Conservation (phyloP, 37 sponge, comb jelly and placozoan species). For the Ianthella basta region DNA sequence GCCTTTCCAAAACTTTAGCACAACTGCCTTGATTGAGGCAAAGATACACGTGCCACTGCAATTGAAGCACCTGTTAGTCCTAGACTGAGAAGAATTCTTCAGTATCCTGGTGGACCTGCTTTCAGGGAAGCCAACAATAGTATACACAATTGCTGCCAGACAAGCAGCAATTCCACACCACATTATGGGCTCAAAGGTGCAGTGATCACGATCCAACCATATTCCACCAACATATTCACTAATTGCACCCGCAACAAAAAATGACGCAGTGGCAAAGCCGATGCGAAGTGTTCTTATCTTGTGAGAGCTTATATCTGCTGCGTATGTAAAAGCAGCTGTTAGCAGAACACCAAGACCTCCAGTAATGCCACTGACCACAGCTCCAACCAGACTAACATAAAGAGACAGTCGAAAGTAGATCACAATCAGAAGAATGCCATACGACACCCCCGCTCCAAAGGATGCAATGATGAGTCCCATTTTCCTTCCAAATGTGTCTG, state of each 20-base stretch:
- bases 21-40: neutral
- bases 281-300: slow-evolving; percentile 44
- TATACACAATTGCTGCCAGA: slow-evolving; percentile 26
- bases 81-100: too few relatives aligned
- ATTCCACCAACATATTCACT: slow-evolving; percentile 32
- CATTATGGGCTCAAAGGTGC: slow-evolving; percentile 32
- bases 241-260: slow-evolving; percentile 48
- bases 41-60: neutral
- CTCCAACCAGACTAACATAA: neutral
- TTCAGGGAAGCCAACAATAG: slow-evolving; percentile 50
- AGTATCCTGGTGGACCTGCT: neutral
- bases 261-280: slow-evolving; percentile 36
- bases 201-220: slow-evolving; percentile 45
- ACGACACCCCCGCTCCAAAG: slow-evolving; percentile 15
- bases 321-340: slow-evolving; percentile 42
- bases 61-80: too few relatives aligned
- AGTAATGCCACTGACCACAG: slow-evolving; percentile 15
- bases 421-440: neutral
- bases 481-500: slow-evolving; percentile 57
- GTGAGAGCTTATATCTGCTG: slow-evolving; percentile 50
- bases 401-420: slow-evolving; percentile 29
- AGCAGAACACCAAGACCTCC: slow-evolving; percentile 59
- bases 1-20: slow-evolving; percentile 30
- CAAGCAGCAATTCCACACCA: slow-evolving; percentile 10
- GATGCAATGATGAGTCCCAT: slow-evolving; percentile 30